phyloP scores from a whole-genome alignment of 2,888 invertebrate genomes.

The Eumacrocentrus americanus region DNA sequence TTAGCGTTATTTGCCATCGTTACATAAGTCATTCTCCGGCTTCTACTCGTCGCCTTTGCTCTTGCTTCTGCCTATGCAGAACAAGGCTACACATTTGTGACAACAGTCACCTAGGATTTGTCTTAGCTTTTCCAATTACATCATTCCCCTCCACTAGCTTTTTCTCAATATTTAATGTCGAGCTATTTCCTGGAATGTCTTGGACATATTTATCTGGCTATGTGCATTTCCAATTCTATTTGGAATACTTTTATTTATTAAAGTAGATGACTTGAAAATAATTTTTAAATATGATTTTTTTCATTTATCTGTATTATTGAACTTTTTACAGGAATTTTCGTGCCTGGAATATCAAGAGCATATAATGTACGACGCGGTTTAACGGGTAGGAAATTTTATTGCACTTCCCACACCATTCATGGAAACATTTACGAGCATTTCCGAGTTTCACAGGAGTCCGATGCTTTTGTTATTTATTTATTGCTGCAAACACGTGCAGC shows the following conservation, averaged over 20 bases:
- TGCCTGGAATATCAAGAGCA: not conserved
- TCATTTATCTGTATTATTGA: too few relatives aligned
- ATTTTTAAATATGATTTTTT: too few relatives aligned
- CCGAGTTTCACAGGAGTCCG: not conserved
- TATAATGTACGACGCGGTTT: slow-evolving; percentile 8
- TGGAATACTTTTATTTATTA: too few relatives aligned
- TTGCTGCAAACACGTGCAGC: slow-evolving; percentile 7
- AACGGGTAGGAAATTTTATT: slow-evolving; percentile 22
- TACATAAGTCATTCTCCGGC: slow-evolving; percentile 53
- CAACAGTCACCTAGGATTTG: not conserved
- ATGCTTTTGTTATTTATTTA: slow-evolving; percentile 23
- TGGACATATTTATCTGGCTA: not conserved
- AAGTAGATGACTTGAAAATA: too few relatives aligned
- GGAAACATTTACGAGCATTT: slow-evolving; percentile 25
- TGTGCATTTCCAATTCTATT: not conserved
- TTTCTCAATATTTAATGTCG: not conserved
- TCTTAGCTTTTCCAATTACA: slow-evolving; percentile 3
- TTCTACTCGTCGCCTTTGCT: slow-evolving; percentile 24
- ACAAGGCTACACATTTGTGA: not conserved
- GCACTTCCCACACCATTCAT: slow-evolving; percentile 25
- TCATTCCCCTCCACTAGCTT: not conserved
- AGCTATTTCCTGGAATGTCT: too few relatives aligned
- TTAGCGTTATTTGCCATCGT: slow-evolving; percentile 61
- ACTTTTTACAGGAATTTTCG: too few relatives aligned
- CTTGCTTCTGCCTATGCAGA: not conserved